Evolutionary conservation across 2,797 vertebrate genomes (phyloP).

Genomic region (Parambassis ranga): DNA sequence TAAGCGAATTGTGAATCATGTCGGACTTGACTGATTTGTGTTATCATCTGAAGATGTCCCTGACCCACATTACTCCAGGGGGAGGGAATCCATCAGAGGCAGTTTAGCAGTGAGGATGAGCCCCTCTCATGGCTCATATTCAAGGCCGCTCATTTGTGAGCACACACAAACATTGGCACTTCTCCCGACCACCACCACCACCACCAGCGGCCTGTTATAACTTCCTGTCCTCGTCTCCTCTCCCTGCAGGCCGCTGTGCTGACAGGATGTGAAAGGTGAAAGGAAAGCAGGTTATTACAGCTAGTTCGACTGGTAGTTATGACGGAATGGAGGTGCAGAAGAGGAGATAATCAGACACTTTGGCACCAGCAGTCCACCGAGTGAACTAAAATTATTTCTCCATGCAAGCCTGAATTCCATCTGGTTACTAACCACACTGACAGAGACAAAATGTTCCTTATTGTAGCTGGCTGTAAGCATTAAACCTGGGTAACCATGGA

Average conservation of each 20-base stretch:
- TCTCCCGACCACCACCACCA: no score
- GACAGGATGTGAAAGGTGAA: constrained; percentile 41
- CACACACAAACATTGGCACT: constrained; percentile 29
- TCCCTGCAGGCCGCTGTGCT: constrained; percentile 23
- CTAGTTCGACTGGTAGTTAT: constrained; percentile 12
- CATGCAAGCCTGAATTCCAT: constrained; percentile 50
- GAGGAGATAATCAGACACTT: constrained; percentile 49
- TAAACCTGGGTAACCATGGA: constrained; percentile 50
- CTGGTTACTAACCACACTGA: constrained; percentile 36
- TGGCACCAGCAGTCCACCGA: constrained; percentile 23
- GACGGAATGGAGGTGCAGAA: constrained; percentile 5
- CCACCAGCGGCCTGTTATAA: constrained; percentile 38
- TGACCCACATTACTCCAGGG: constrained; percentile 58
- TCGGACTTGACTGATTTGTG: constrained; percentile 33
- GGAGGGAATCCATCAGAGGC: constrained; percentile 53
- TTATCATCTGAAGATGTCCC: constrained; percentile 28
- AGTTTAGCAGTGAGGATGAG: constrained; percentile 60
- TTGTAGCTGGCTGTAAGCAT: constrained; percentile 26
- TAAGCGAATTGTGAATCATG: constrained; percentile 7
- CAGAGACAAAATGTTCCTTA: constrained; percentile 44
- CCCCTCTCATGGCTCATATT: constrained; percentile 57
- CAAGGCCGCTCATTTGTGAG: constrained; percentile 42
- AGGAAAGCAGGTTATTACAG: constrained; percentile 29
- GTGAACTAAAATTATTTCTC: constrained; percentile 47
- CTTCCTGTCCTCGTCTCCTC: constrained; percentile 37